Evolutionary conservation across 35 echinoderm and acorn worm species (phyloP).

Genomic region (Lytechinus variegatus): DNA sequence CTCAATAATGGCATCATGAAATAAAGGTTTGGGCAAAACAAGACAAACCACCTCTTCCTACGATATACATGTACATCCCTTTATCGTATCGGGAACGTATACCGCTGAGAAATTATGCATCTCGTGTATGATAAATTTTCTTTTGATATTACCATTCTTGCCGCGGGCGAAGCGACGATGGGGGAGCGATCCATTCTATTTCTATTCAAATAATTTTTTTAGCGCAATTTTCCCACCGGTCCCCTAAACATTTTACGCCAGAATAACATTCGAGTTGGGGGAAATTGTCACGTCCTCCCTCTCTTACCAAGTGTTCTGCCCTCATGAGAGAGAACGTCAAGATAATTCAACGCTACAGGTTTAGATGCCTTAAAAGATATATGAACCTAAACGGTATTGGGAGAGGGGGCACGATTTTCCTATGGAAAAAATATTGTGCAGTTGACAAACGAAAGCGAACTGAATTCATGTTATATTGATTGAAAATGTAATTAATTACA

Average conservation of each 20-base stretch:
- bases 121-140: neutral
- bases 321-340: neutral
- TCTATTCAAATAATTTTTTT: neutral
- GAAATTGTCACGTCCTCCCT: neutral
- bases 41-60: neutral
- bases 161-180: neutral
- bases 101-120: constrained; percentile 7
- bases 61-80: neutral
- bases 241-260: neutral
- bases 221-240: neutral
- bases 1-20: neutral
- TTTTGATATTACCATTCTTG: neutral
- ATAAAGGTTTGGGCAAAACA: neutral
- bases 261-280: neutral
- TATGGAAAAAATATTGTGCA: no score
- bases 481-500: no score
- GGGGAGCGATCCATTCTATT: neutral
- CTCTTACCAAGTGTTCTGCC: neutral
- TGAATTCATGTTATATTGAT: no score
- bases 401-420: no score
- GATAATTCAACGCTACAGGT: neutral
- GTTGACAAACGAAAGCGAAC: no score
- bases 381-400: no score
- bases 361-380: no score
- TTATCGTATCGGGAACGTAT: neutral